Evolutionary conservation across 2,888 invertebrate species (phyloP).

Genomic region (Metellina segmentata): DNA sequence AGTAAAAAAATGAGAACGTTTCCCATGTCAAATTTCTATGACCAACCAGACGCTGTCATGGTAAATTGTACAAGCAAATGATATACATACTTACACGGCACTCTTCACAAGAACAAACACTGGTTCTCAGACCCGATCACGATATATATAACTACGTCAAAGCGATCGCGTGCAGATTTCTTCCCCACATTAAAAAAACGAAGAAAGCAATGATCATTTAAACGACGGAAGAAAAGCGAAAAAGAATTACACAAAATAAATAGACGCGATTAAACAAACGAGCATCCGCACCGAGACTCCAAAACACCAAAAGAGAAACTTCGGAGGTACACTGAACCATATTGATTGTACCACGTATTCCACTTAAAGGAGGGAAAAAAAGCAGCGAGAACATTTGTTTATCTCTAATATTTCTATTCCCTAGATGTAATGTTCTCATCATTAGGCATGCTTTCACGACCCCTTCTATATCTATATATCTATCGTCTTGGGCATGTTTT

Average conservation of each 20-base stretch:
- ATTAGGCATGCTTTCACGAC: slow-evolving; percentile 29
- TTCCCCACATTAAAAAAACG: neutral
- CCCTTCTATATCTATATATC: neutral
- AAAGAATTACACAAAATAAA: neutral
- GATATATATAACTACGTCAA: neutral
- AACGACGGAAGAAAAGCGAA: neutral
- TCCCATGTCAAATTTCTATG: neutral
- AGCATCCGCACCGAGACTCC: neutral
- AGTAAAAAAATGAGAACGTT: neutral
- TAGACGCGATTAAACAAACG: neutral
- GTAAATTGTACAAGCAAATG: neutral
- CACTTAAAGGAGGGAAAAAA: neutral
- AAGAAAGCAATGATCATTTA: neutral
- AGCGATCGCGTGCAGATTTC: neutral
- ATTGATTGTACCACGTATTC: slow-evolving; percentile 33
- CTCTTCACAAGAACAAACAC: neutral
- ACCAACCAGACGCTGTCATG: neutral
- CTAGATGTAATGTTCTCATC: slow-evolving; percentile 61
- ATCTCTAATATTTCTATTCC: slow-evolving; percentile 62
- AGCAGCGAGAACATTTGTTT: slow-evolving; percentile 40
- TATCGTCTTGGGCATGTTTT: slow-evolving; percentile 8
- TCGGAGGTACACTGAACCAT: slow-evolving; percentile 59
- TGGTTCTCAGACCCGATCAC: neutral
- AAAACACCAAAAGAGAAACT: neutral
- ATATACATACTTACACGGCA: neutral